Evolutionary conservation across 2,113 vertebrate species (phyloP).

Genomic region (Dinomys branickii): DNA sequence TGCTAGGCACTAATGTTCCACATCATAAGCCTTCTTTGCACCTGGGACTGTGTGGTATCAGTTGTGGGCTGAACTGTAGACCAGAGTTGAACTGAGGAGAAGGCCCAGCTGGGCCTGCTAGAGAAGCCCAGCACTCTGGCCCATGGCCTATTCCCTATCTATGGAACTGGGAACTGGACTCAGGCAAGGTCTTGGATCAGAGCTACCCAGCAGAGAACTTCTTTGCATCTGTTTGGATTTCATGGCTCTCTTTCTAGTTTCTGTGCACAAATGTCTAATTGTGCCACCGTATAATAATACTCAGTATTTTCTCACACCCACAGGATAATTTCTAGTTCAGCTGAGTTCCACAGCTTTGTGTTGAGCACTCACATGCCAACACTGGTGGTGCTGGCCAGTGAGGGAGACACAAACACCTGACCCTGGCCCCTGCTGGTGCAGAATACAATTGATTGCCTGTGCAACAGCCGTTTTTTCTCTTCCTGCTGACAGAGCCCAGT

Average conservation of each 20-base stretch:
- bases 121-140: conserved; percentile 45
- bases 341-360: conserved; percentile 41
- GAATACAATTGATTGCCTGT: neutral
- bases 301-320: conserved; percentile 63
- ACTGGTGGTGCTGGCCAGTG: neutral
- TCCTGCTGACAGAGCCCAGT: neutral
- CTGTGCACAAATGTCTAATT: conserved; percentile 69
- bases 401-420: neutral
- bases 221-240: conserved; percentile 74
- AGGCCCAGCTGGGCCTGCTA: conserved; percentile 67
- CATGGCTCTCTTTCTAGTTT: conserved; percentile 58
- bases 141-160: neutral
- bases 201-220: conserved; percentile 11
- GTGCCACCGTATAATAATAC: conserved; percentile 46
- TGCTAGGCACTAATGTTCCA: neutral
- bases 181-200: conserved; percentile 24
- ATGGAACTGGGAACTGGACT: conserved; percentile 60
- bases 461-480: neutral
- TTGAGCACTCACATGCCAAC: conserved; percentile 12
- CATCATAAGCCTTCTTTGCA: neutral
- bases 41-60: neutral
- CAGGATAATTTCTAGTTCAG: conserved; percentile 71
- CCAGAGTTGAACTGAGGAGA: conserved; percentile 67
- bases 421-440: neutral
- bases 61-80: neutral